Evolutionary conservation across 2,797 vertebrate species (phyloP).

Genomic region (Poecilia wingei): DNA sequence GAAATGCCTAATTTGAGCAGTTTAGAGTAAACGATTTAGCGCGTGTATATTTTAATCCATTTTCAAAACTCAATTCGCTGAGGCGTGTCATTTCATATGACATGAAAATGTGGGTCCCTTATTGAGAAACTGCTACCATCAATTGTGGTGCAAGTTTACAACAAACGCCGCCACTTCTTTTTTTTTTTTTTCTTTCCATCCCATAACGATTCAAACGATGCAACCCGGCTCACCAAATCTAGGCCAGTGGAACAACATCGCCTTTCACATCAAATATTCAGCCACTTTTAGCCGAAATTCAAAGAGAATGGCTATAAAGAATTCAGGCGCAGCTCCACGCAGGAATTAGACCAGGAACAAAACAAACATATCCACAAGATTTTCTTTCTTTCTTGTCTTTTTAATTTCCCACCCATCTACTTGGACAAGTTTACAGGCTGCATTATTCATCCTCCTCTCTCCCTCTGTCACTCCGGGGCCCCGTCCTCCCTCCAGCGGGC

Average conservation of each 20-base stretch:
- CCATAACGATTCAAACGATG: constrained; percentile 27
- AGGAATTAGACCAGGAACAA: background rate
- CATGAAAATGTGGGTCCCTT: constrained; percentile 12
- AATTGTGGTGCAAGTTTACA: background rate
- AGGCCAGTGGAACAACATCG: constrained; percentile 41
- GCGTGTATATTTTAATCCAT: background rate
- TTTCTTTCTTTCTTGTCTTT: constrained; percentile 3
- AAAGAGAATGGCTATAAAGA: constrained; percentile 21
- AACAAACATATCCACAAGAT: constrained; percentile 20
- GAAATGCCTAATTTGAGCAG: background rate
- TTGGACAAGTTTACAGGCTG: background rate
- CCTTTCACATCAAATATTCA: constrained; percentile 53
- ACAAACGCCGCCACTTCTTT: background rate
- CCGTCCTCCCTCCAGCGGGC: constrained; percentile 44
- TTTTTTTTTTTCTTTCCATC: background rate
- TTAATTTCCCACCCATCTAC: background rate
- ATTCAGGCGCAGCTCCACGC: constrained; percentile 19
- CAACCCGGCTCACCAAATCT: constrained; percentile 34
- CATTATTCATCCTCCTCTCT: background rate
- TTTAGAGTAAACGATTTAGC: background rate
- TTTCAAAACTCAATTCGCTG: constrained; percentile 27
- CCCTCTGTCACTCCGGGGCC: constrained; percentile 6
- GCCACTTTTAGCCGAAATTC: constrained; percentile 38
- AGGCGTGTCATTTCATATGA: constrained; percentile 41
- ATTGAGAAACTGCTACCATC: background rate